These are phyloP conservation scores for Oscheius sp. DNA, from an alignment of 2,888 invertebrate genomes.

Conservation along the genomic window DNA sequence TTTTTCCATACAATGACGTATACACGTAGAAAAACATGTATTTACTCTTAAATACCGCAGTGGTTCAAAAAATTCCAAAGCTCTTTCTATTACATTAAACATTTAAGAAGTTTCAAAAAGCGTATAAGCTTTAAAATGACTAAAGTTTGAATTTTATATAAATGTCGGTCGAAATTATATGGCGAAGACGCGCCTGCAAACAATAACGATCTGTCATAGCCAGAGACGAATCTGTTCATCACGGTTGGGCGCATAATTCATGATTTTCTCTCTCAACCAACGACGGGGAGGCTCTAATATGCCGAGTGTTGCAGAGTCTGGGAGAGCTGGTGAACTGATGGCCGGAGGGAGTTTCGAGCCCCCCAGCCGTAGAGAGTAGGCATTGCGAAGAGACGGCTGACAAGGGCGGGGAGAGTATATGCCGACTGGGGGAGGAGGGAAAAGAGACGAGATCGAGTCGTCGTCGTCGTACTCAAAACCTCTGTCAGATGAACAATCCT, in stretches of 20 bases:
- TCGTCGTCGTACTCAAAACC: background rate
- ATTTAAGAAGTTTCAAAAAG: too few species aligned
- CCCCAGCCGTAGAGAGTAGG: slow-evolving; percentile 1
- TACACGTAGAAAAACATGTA: too few species aligned
- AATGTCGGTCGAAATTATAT: too few species aligned
- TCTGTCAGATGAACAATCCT: background rate
- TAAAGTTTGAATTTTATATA: too few species aligned
- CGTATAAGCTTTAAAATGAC: too few species aligned
- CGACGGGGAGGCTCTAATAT: slow-evolving; percentile 11
- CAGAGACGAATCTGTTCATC: background rate
- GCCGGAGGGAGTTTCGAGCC: slow-evolving; percentile 25
- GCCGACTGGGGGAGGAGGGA: slow-evolving; percentile 4
- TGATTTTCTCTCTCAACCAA: slow-evolving; percentile 13
- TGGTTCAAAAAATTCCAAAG: too few species aligned
- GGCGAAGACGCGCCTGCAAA: too few species aligned
- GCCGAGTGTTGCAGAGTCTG: too few species aligned
- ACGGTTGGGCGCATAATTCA: slow-evolving; percentile 20
- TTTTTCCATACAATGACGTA: too few species aligned
- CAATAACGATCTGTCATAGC: too few species aligned
- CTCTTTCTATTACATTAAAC: too few species aligned
- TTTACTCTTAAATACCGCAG: too few species aligned
- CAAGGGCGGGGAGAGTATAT: slow-evolving; percentile 4
- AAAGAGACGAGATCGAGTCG: background rate
- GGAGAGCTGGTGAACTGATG: slow-evolving; percentile 27
- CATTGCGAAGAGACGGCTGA: background rate